Percentiles rank a stretch among this genome's conserved stretches.
phyloP scores from a whole-genome alignment of 2,888 invertebrate genomes.

The Cosmopolites sordidus region DNA sequence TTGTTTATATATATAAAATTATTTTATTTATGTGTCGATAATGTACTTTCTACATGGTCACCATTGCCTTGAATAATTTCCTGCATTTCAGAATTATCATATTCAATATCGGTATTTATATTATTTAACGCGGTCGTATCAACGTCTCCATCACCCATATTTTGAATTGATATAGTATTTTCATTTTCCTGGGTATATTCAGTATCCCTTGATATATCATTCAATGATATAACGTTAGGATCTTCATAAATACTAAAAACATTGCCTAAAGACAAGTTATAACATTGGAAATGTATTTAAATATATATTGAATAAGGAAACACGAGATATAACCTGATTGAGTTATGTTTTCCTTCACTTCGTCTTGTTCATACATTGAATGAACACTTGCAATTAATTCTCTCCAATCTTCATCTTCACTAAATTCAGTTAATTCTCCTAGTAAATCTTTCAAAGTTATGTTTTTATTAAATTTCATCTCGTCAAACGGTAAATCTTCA shows the following conservation, averaged over 20 bases:
- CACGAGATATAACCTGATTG: too few relatives aligned
- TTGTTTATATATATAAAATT: too few relatives aligned
- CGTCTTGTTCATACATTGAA: slow-evolving; percentile 30
- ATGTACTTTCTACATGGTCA: too few relatives aligned
- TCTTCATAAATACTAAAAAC: slow-evolving; percentile 19
- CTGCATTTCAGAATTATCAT: too few relatives aligned
- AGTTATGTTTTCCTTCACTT: not conserved
- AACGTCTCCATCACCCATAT: too few relatives aligned
- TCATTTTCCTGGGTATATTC: too few relatives aligned
- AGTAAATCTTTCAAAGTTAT: slow-evolving; percentile 37
- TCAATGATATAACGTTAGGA: slow-evolving; percentile 10
- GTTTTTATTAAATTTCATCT: slow-evolving; percentile 31
- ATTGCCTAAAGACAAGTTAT: slow-evolving; percentile 7
- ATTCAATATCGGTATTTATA: too few relatives aligned
- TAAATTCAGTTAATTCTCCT: slow-evolving; percentile 38
- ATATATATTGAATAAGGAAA: too few relatives aligned
- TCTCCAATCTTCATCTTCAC: slow-evolving; percentile 41
- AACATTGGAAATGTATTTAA: not conserved
- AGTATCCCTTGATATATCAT: not conserved
- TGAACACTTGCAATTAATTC: slow-evolving; percentile 39
- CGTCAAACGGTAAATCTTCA: slow-evolving; percentile 39
- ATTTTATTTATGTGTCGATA: too few relatives aligned
- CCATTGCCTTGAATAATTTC: too few relatives aligned
- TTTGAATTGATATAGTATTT: too few relatives aligned
- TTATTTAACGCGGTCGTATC: too few relatives aligned